A percentile compares a stretch with the other conserved stretches of the same genome.
These are phyloP conservation scores for Pherbina coryleti DNA, from an alignment of 2,888 invertebrate species.

Conservation along the genomic window DNA sequence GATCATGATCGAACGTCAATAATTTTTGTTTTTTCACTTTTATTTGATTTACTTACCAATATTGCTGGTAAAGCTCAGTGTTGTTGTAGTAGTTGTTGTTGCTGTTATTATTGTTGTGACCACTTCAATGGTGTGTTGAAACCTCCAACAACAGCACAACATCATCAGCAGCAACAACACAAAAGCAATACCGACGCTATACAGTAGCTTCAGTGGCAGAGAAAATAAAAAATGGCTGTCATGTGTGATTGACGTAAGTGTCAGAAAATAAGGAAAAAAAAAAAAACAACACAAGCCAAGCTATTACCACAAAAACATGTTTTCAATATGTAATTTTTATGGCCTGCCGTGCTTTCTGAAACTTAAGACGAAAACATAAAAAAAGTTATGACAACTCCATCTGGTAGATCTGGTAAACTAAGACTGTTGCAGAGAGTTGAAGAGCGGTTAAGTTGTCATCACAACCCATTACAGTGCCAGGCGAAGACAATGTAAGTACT, in stretches of 20 bases:
- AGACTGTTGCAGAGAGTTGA: too few species aligned
- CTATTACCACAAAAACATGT: not conserved
- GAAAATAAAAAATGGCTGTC: conserved; percentile 43
- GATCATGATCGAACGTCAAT: conserved; percentile 36
- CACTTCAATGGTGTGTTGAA: conserved; percentile 16
- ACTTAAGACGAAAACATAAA: too few species aligned
- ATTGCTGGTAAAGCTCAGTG: not conserved
- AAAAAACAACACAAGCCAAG: not conserved
- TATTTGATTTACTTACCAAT: not conserved
- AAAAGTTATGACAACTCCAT: not conserved
- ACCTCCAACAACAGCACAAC: not conserved
- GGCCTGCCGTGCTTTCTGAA: not conserved
- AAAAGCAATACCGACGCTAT: conserved; percentile 11
- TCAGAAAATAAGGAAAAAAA: not conserved
- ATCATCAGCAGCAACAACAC: conserved; percentile 15
- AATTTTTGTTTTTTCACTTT: conserved; percentile 23
- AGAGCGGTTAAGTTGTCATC: too few species aligned
- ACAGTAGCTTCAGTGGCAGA: conserved; percentile 36
- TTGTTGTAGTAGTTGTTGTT: conserved; percentile 23
- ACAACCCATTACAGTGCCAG: too few species aligned
- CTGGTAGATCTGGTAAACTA: too few species aligned
- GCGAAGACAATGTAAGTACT: too few species aligned
- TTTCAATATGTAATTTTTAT: conserved; percentile 19
- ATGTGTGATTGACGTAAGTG: conserved; percentile 48
- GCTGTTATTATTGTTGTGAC: conserved; percentile 1